Percentiles rank a stretch among this genome's conserved stretches.
Evolutionary conservation across 1,140 invertebrate genomes (phyloP).

Genomic region (Leptinotarsa defecta): DNA sequence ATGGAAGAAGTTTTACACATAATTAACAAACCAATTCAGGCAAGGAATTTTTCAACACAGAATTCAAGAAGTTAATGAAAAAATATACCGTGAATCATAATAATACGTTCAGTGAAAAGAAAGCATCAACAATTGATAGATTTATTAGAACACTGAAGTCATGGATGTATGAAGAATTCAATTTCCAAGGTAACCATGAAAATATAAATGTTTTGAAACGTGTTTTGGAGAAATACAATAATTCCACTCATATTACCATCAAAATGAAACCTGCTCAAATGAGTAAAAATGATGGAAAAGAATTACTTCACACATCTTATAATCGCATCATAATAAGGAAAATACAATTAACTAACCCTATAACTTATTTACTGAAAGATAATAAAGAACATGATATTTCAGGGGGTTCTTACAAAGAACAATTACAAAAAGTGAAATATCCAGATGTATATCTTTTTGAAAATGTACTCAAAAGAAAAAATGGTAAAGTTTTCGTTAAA

Average conservation of each 20-base stretch:
- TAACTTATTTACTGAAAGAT: too few species aligned
- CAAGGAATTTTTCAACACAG: background rate
- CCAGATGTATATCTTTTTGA: too few species aligned
- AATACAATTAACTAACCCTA: too few species aligned
- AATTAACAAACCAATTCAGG: background rate
- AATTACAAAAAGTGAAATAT: too few species aligned
- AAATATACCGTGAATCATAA: background rate
- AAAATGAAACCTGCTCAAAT: background rate
- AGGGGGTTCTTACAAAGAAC: too few species aligned
- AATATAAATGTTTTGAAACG: background rate
- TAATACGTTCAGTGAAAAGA: background rate
- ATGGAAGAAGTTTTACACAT: slow-evolving; percentile 14
- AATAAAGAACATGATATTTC: too few species aligned
- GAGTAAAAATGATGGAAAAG: background rate
- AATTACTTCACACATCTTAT: background rate
- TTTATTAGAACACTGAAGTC: background rate
- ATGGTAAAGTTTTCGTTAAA: too few species aligned
- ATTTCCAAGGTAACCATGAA: background rate
- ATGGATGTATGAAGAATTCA: background rate
- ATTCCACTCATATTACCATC: background rate
- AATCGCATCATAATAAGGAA: too few species aligned
- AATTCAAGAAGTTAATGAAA: background rate
- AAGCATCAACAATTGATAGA: background rate
- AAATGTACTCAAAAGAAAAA: too few species aligned
- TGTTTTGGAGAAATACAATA: background rate